phyloP scores from a whole-genome alignment of 2,113 vertebrate species.

The Dasyprocta punctata region DNA sequence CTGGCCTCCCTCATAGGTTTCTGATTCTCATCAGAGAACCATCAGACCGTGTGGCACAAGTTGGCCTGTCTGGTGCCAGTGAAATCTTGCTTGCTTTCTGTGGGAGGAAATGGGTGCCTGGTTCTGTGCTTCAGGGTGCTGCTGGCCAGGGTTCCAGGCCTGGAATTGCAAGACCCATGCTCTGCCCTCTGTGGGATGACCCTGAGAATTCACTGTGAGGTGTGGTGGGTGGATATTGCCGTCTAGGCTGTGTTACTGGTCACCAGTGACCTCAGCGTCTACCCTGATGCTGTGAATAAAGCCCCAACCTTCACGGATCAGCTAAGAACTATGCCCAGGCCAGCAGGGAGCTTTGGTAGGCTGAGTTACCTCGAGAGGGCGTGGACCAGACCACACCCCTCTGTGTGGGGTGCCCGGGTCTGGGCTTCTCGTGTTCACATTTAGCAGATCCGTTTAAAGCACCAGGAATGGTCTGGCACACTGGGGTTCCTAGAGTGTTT shows the following conservation, averaged over 20 bases:
- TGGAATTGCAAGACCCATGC: too few relatives aligned
- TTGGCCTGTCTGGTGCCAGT: neutral
- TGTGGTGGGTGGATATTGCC: fast-evolving
- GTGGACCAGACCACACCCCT: neutral
- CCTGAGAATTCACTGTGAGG: neutral
- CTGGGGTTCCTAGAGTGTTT: neutral
- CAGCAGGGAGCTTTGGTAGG: neutral
- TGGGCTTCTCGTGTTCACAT: neutral
- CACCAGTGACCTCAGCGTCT: neutral
- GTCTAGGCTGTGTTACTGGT: neutral
- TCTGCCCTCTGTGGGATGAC: neutral
- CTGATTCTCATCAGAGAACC: neutral
- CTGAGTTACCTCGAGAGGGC: neutral
- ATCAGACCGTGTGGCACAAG: neutral
- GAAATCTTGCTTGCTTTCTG: neutral
- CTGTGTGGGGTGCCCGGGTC: neutral
- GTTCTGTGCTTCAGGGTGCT: neutral
- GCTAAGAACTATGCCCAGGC: neutral
- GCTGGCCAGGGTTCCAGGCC: too few relatives aligned
- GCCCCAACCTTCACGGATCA: neutral
- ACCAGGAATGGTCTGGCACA: neutral
- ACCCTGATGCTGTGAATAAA: neutral
- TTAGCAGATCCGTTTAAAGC: neutral
- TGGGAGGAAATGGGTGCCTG: neutral
- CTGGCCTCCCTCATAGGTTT: neutral